These are phyloP conservation scores for Myotis yumanensis DNA, from an alignment of 2,113 vertebrate species.

Conservation along the genomic window DNA sequence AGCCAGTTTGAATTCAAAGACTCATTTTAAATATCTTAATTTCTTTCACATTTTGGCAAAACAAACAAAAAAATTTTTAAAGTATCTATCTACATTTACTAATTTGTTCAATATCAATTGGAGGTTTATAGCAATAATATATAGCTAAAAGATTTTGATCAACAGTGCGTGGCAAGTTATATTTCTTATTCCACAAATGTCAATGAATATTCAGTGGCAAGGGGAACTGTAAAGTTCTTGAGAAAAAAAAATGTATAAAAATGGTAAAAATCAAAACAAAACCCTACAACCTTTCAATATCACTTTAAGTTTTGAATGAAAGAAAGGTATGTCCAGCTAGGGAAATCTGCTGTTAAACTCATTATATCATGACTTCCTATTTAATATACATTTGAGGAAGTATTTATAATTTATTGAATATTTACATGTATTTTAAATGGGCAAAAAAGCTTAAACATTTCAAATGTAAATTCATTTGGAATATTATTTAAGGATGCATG, in stretches of 20 bases:
- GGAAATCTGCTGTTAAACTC: slow-evolving; percentile 57
- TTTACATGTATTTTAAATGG: background rate
- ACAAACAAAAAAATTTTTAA: background rate
- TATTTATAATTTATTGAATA: background rate
- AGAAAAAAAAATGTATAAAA: slow-evolving; percentile 59
- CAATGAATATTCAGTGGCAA: slow-evolving; percentile 76
- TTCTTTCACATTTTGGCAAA: slow-evolving; percentile 43
- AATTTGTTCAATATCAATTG: slow-evolving; percentile 68
- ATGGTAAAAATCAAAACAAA: background rate
- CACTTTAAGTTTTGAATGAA: slow-evolving; percentile 56
- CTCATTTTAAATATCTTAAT: slow-evolving; percentile 40
- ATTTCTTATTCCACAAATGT: slow-evolving; percentile 78
- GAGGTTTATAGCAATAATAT: slow-evolving; percentile 56
- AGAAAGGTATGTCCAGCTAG: slow-evolving; percentile 54
- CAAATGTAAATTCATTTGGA: background rate
- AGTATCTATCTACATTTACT: slow-evolving; percentile 20
- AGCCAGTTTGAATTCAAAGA: slow-evolving; percentile 20
- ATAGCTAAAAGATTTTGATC: slow-evolving; percentile 73
- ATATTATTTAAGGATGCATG: background rate
- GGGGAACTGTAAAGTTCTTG: slow-evolving; percentile 72
- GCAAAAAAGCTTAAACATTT: background rate
- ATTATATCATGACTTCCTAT: slow-evolving; percentile 43
- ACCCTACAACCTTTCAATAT: background rate
- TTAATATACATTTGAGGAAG: slow-evolving; percentile 18
- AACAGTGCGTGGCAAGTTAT: slow-evolving; percentile 75